phyloP scores from a whole-genome alignment of 37 sponge, comb jelly and placozoan genomes.

The Crambe crambe region DNA sequence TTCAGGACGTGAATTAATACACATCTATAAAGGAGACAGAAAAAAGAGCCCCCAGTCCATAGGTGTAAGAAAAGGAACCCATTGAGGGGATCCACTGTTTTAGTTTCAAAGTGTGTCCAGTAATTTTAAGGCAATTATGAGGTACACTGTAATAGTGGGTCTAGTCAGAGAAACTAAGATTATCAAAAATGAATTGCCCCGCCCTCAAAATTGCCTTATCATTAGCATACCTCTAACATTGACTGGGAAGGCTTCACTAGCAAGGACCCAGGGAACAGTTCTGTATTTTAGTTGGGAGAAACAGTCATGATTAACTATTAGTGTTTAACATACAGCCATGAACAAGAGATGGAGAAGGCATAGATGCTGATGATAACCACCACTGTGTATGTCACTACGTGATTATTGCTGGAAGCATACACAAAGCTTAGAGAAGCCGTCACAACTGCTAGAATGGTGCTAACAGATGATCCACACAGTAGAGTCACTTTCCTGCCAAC shows the following conservation, averaged over 20 bases:
- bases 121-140: too few relatives aligned
- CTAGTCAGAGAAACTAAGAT: too few relatives aligned
- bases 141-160: too few relatives aligned
- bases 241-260: neutral
- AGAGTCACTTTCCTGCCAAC: neutral
- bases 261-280: slow-evolving; percentile 28
- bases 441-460: neutral
- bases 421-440: neutral
- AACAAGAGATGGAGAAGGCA: too few relatives aligned
- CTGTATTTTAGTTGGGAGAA: slow-evolving; percentile 29
- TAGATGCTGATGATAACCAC: neutral
- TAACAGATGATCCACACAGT: neutral
- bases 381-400: neutral
- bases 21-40: neutral
- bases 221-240: neutral
- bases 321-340: neutral
- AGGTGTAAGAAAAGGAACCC: too few relatives aligned
- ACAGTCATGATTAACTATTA: neutral
- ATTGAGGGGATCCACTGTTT: too few relatives aligned
- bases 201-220: too few relatives aligned
- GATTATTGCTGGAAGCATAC: neutral
- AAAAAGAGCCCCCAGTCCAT: neutral
- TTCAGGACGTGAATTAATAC: neutral
- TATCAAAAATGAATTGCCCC: too few relatives aligned
- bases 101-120: too few relatives aligned